Conservation (phyloP, 2,797 vertebrate genomes). For the Peromyscus nudipes region DNA sequence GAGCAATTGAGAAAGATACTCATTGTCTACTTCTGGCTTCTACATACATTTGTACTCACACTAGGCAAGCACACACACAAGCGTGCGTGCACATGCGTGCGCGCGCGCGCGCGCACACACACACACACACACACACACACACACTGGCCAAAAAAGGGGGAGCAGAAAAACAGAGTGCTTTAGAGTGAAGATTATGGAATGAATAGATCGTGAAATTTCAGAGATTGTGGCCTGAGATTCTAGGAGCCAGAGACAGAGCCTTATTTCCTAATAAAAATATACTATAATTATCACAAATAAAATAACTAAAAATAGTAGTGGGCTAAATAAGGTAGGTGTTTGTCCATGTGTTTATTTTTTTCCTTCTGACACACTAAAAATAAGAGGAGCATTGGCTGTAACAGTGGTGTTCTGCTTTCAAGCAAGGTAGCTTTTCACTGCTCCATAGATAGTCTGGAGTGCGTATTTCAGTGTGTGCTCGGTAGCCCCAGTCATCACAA, state of each 20-base stretch:
- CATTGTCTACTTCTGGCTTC: neutral
- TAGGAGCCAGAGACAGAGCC: neutral
- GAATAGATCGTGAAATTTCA: neutral
- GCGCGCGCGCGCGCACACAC: neutral
- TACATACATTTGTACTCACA: neutral
- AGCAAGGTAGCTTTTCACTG: neutral
- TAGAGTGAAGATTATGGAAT: neutral
- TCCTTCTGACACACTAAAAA: neutral
- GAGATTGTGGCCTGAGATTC: neutral
- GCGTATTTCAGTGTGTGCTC: neutral
- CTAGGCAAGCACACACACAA: neutral
- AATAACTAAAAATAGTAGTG: neutral
- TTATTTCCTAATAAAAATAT: neutral
- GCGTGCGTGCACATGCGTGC: too few relatives aligned
- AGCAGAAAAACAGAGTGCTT: neutral
- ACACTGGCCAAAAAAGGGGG: neutral
- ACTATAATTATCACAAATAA: neutral
- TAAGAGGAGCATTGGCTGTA: too few relatives aligned
- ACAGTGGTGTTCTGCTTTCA: neutral
- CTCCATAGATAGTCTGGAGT: neutral
- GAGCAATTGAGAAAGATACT: too few relatives aligned
- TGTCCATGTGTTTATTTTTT: neutral
- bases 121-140: neutral
- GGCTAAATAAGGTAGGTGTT: neutral
- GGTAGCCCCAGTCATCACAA: neutral